Base-by-base conservation (phyloP, 1,140 invertebrate species). In the Drosophila neocordata region DNA sequence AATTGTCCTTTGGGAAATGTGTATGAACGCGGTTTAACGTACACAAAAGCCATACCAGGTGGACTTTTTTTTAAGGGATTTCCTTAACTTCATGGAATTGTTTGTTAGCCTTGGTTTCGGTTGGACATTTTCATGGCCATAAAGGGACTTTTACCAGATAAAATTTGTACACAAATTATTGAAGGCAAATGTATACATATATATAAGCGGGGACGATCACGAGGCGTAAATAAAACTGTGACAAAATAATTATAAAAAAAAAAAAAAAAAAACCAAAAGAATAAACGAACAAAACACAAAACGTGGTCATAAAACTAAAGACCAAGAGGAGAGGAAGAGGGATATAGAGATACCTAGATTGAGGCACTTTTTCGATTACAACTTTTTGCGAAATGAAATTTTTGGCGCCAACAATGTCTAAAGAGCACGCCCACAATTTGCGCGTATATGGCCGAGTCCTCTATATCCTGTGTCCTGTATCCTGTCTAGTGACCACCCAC, bases 91-190 rank as follows among this genome's bases (percentile, higher is more conserved):
- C 27, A 38, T 48, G 65, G n/a, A 65, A 60, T 68, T 67, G 72
- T 78, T 64, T 55, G 64, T 64, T 65, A 44, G 52, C 55, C 62
- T 44, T 56, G 41, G 41, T 51, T 61, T 59, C 27, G 44, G 57
- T 77, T 48, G 41, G 67, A 62, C 56, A 20, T 73, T 79, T 87
- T 87, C 82, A 87, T 87, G 82, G 84, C 64, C 82, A 82, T 88
- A 83, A 87, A 87, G 82, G 83, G 83, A 87, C 70, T 38, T 18
- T 31, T 35, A 68, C 48, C 37, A 58, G 69, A 15, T 7, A 13
- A 60, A 85, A 85, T 77, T 84, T 84, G 80, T 79, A 70, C 77
- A 85, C 81, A 85, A 85, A 85, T 85, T 85, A 85, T 85, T 81
- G 74, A 85, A 79, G 74, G 78, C 70, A 74, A 70, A 74, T 65